Conservation (phyloP, 2,797 vertebrate genomes). For the Acridotheres tristis region DNA sequence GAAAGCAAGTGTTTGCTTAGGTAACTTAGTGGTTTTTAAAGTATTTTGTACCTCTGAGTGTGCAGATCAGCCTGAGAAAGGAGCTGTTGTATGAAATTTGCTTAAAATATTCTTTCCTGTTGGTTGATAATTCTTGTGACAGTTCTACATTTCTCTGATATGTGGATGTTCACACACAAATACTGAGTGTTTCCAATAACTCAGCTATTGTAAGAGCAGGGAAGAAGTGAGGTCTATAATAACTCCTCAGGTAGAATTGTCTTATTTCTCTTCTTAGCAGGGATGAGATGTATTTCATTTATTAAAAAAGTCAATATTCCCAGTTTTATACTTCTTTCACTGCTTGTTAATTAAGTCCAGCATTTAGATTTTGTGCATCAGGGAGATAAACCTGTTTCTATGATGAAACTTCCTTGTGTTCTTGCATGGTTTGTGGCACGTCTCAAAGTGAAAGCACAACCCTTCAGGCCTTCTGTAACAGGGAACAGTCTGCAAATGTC, state of each 20-base stretch:
- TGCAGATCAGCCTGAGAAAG: background rate
- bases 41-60: background rate
- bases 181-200: background rate
- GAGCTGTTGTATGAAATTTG: background rate
- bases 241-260: background rate
- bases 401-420: background rate
- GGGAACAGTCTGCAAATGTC: background rate
- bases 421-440: background rate
- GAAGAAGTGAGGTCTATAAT: background rate
- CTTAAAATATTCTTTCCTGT: background rate
- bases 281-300: background rate
- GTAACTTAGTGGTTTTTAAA: background rate
- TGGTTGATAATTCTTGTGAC: background rate
- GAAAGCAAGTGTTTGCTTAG: background rate
- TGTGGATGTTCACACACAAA: background rate
- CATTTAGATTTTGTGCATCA: background rate
- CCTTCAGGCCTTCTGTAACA: background rate
- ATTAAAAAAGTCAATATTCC: background rate
- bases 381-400: background rate
- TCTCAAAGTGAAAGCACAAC: background rate
- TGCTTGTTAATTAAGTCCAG: background rate
- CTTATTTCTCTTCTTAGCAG: background rate
- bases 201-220: background rate
- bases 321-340: background rate
- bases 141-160: background rate